A percentile compares a stretch with the other conserved stretches of the same genome.
Conservation (phyloP, 2,888 invertebrate species). For the Buathra laborator region DNA sequence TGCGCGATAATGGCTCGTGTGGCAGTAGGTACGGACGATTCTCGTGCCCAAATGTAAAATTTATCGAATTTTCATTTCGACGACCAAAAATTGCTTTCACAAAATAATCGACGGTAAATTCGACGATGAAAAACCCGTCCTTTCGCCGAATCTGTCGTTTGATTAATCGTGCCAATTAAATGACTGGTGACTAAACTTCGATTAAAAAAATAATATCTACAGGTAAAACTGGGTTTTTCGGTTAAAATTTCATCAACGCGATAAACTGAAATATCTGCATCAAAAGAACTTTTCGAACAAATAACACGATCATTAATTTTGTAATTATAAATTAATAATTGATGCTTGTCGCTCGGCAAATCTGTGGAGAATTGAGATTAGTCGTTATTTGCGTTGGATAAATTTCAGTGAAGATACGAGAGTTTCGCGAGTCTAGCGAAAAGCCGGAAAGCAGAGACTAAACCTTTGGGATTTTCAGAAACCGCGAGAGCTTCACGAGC, state of each 20-base stretch:
- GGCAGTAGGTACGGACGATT: conserved; percentile 5
- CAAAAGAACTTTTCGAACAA: neutral
- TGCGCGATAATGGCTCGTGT: conserved; percentile 48
- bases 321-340: neutral
- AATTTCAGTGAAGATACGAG: neutral
- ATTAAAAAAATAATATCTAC: neutral
- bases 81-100: conserved; percentile 43
- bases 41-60: conserved; percentile 53
- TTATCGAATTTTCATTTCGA: conserved; percentile 57
- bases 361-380: neutral
- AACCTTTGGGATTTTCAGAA: conserved; percentile 18
- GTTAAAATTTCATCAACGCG: neutral
- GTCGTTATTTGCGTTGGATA: too few relatives aligned
- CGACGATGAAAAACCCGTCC: conserved; percentile 25
- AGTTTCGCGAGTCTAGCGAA: neutral
- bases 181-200: neutral
- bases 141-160: conserved; percentile 18
- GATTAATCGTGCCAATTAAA: conserved; percentile 29
- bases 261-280: neutral
- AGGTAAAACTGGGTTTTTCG: neutral
- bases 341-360: neutral
- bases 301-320: neutral
- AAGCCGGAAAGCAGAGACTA: conserved; percentile 15
- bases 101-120: conserved; percentile 47
- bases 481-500: conserved; percentile 12